Conservation (phyloP, 2,113 vertebrate genomes). For the Lamprotornis superbus region DNA sequence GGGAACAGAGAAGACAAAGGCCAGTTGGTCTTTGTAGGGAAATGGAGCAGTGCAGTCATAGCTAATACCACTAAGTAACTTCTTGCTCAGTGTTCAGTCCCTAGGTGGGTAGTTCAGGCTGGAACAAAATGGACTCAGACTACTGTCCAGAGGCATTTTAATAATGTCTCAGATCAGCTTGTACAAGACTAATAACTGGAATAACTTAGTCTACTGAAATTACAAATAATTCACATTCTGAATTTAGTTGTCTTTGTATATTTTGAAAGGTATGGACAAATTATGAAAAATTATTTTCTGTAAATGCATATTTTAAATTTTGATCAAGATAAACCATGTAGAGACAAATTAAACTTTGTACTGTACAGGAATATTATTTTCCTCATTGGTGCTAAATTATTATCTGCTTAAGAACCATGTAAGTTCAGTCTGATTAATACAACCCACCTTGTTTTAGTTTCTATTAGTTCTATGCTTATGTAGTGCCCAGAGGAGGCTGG, state of each 20-base stretch:
- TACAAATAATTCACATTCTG: neutral
- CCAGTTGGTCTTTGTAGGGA: fast-evolving
- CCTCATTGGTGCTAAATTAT: neutral
- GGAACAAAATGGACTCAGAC: neutral
- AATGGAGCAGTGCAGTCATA: neutral
- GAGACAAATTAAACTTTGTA: neutral
- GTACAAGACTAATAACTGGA: neutral
- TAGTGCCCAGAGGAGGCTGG: neutral
- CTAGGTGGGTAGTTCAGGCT: neutral
- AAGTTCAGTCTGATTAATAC: neutral
- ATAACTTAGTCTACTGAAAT: neutral
- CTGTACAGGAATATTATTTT: neutral
- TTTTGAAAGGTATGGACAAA: neutral
- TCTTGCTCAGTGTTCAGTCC: neutral
- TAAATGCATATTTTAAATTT: neutral
- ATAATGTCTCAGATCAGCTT: neutral
- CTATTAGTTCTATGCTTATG: fast-evolving
- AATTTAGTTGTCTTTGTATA: neutral
- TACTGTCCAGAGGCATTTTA: neutral
- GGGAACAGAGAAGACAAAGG: neutral
- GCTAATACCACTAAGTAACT: neutral
- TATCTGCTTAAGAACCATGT: neutral
- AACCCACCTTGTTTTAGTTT: neutral
- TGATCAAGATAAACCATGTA: neutral
- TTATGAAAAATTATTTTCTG: neutral